Base-by-base conservation (phyloP, 2,888 invertebrate species). In the Dexiosoma caninum region DNA sequence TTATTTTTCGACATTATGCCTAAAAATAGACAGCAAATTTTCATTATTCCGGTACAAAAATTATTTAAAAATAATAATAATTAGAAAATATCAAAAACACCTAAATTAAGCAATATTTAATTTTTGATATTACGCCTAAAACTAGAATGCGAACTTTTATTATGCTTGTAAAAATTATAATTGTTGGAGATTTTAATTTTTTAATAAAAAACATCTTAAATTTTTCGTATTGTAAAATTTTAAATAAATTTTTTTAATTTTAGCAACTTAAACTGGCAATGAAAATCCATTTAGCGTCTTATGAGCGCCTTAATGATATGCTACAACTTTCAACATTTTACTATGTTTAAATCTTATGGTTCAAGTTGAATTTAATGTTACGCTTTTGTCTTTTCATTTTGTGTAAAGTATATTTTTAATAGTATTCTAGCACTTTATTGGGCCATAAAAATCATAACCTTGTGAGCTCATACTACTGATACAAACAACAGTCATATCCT, bases 401-500 rank as follows among this genome's bases (percentile, higher is more conserved):
- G 42, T 71, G 21, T 6, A 60, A 60, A 66, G 60, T 70, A 42
- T 37, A 37, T 70, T 77, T 55, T 62, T 62, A 37, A 46, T 32
- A 64, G 37, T 55, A 30, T 62, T 49, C 46, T 19, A 69, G 55
- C 55, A 78, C 64, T 62, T 69, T 55, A 77, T 70, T 37, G 57
- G 42, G 49, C 40, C 64, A 78, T 78, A 59, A 78, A 78, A 78
- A 40, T 51, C 64, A 64, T 66, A 78, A 71, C 77, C 77, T 64
- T 78, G 59, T 40, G 49, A 49, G 70, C 55, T 62, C 55, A 57
- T 35, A 70, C 32, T 21, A n/a, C n/a, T n/a, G n/a, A n/a, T n/a
- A n/a, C n/a, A n/a, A n/a, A n/a, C n/a, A n/a, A n/a, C n/a, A n/a
- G n/a, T n/a, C n/a, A n/a, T n/a, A n/a, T n/a, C n/a, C n/a, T n/a